Conservation (phyloP, 2,888 invertebrate species). For the Metellina segmentata region DNA sequence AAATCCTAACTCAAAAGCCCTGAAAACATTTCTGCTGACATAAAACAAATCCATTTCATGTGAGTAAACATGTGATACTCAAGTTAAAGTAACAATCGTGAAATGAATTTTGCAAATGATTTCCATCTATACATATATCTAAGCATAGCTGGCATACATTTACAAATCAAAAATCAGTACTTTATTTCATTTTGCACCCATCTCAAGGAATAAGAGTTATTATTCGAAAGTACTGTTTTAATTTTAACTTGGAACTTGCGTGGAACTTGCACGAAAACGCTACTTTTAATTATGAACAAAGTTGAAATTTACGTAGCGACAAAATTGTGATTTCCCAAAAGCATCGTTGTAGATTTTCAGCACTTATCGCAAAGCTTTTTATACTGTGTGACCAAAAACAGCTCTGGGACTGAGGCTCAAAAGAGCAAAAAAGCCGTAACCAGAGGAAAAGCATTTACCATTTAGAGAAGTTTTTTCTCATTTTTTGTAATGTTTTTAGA, state of each 20-base stretch:
- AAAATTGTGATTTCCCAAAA: neutral
- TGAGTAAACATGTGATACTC: too few relatives aligned
- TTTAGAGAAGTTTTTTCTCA: neutral
- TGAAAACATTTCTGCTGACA: too few relatives aligned
- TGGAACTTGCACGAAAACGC: neutral
- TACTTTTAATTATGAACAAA: neutral
- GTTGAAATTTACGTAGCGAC: neutral
- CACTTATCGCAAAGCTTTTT: constrained; percentile 1
- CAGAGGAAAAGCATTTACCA: constrained; percentile 27
- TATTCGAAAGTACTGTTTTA: neutral
- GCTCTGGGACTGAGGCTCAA: constrained; percentile 1
- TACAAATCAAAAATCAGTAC: too few relatives aligned
- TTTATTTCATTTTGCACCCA: neutral
- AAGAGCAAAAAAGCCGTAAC: constrained; percentile 8
- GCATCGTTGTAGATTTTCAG: neutral
- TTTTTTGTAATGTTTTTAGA: constrained; percentile 17
- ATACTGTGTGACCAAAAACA: neutral
- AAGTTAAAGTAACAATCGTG: too few relatives aligned
- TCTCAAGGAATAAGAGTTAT: neutral
- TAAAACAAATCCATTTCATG: too few relatives aligned
- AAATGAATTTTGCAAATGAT: too few relatives aligned
- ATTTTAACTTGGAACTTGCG: neutral
- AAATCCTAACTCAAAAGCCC: too few relatives aligned
- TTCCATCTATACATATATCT: too few relatives aligned
- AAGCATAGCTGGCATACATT: too few relatives aligned